phyloP scores from a whole-genome alignment of 2,113 vertebrate genomes.

The Malurus alboscapulatus region DNA sequence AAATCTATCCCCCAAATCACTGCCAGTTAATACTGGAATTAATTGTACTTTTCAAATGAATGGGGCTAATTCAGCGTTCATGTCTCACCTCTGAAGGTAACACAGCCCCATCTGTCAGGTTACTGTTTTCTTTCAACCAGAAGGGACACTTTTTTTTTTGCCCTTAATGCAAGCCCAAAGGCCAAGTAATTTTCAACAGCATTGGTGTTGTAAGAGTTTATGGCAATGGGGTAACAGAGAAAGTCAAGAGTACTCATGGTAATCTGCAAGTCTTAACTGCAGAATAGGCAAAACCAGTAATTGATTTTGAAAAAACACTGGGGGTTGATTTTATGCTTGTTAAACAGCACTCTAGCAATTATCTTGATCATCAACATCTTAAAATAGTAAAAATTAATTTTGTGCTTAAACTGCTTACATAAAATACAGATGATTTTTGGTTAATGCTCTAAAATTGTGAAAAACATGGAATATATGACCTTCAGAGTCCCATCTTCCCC shows the following conservation, averaged over 20 bases:
- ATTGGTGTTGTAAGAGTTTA: neutral
- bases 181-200: neutral
- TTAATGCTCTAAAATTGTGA: conserved; percentile 36
- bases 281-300: conserved; percentile 31
- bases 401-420: conserved; percentile 59
- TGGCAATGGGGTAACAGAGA: neutral
- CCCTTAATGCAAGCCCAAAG: neutral
- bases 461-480: conserved; percentile 39
- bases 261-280: conserved; percentile 20
- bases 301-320: conserved; percentile 24
- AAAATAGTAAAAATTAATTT: conserved; percentile 67
- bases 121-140: neutral
- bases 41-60: neutral
- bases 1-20: neutral
- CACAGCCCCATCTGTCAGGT: neutral
- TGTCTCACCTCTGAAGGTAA: neutral
- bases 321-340: conserved; percentile 50
- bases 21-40: neutral
- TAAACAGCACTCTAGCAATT: conserved; percentile 55
- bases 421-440: conserved; percentile 57
- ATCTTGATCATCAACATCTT: conserved; percentile 52
- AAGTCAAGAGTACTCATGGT: neutral
- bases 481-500: conserved; percentile 27
- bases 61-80: neutral
- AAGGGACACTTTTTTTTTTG: neutral